These are phyloP conservation scores for Ganaspis sp. DNA, from an alignment of 1,140 invertebrate species.

Conservation along the genomic window DNA sequence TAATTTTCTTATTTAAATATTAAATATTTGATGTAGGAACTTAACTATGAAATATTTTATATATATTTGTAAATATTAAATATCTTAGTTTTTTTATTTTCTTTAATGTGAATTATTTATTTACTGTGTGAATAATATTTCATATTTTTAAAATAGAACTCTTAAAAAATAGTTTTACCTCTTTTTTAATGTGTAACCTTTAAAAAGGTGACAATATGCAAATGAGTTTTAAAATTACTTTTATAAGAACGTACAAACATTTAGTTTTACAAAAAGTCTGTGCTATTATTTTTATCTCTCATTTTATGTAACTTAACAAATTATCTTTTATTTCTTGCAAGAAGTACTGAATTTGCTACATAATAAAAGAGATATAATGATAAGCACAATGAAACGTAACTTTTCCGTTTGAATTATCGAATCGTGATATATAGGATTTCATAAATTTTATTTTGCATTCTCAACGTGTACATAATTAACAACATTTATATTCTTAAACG, in stretches of 20 bases:
- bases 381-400: neutral
- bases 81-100: too few relatives aligned
- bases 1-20: too few relatives aligned
- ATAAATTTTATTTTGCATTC: slow-evolving; percentile 59
- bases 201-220: neutral
- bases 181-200: neutral
- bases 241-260: neutral
- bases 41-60: too few relatives aligned
- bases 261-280: neutral
- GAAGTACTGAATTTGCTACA: too few relatives aligned
- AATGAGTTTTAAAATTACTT: slow-evolving; percentile 4
- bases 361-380: neutral
- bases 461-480: slow-evolving; percentile 60
- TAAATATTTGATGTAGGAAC: too few relatives aligned
- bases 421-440: slow-evolving; percentile 33
- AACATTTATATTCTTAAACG: slow-evolving; percentile 54
- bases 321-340: too few relatives aligned
- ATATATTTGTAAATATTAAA: too few relatives aligned
- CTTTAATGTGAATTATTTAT: too few relatives aligned
- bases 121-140: neutral
- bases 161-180: slow-evolving; percentile 4
- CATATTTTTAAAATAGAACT: neutral
- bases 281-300: neutral
- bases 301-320: too few relatives aligned
- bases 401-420: neutral